These are phyloP conservation scores for Drosophila athabasca DNA, from an alignment of 1,140 invertebrate genomes.

Conservation along the genomic window DNA sequence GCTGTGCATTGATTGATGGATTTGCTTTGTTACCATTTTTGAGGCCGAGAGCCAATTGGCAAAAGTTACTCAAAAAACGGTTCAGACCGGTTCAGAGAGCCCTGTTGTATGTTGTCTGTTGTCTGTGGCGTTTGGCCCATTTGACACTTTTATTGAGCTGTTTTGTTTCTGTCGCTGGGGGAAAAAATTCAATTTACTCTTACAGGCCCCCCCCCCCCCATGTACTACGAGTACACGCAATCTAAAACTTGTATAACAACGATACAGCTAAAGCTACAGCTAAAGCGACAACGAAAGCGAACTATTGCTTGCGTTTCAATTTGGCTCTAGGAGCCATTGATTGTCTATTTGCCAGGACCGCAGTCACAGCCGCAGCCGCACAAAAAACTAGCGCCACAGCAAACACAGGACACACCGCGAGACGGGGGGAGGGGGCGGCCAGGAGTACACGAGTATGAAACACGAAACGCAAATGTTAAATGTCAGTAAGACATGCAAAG, in stretches of 20 bases:
- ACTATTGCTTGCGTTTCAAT: slow-evolving; percentile 64
- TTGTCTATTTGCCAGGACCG: slow-evolving; percentile 49
- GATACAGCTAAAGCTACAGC: no score
- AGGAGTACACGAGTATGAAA: slow-evolving; percentile 51
- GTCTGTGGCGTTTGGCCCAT: slow-evolving; percentile 17
- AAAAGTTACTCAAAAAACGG: slow-evolving; percentile 8
- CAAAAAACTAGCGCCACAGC: slow-evolving; percentile 27
- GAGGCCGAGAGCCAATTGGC: slow-evolving; percentile 33
- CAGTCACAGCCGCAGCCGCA: slow-evolving; percentile 8
- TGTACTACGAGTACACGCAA: slow-evolving; percentile 57
- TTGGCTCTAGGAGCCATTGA: slow-evolving; percentile 44
- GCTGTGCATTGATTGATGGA: slow-evolving; percentile 50
- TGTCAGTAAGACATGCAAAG: slow-evolving; percentile 78
- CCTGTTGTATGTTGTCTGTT: no score
- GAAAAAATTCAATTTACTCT: slow-evolving; percentile 62
- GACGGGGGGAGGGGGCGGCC: neutral
- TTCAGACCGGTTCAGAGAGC: neutral
- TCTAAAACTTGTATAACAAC: slow-evolving; percentile 65
- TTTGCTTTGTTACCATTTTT: slow-evolving; percentile 42
- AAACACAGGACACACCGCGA: slow-evolving; percentile 24
- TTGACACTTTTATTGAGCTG: slow-evolving; percentile 60
- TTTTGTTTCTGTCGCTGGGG: slow-evolving; percentile 50
- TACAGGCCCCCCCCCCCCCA: neutral
- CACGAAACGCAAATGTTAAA: slow-evolving; percentile 78
- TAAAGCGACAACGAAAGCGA: neutral